Conservation (phyloP, 2,113 vertebrate genomes). For the Onychostoma macrolepis region DNA sequence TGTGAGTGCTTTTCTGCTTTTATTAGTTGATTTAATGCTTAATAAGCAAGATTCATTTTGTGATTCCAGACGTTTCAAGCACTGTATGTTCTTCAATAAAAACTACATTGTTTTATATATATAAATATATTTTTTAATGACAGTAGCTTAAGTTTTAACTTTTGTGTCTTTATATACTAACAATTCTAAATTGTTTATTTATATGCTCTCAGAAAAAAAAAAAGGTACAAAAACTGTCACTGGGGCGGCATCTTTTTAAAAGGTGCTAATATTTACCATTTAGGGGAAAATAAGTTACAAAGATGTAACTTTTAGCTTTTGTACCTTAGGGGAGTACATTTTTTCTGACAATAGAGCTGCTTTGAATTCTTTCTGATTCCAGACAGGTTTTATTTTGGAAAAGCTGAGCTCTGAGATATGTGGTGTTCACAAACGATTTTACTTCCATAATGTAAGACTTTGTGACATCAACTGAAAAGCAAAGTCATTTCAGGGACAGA, state of each 20-base stretch:
- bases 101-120: neutral
- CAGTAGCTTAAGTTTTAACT: no score
- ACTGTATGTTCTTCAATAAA: neutral
- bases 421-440: neutral
- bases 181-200: no score
- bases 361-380: neutral
- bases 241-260: no score
- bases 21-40: no score
- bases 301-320: neutral
- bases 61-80: neutral
- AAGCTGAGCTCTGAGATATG: neutral
- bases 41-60: neutral
- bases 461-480: neutral
- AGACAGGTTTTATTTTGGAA: neutral
- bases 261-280: neutral
- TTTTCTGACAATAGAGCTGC: neutral
- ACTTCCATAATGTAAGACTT: neutral
- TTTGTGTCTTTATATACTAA: no score
- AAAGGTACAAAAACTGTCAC: no score
- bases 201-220: no score
- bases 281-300: neutral
- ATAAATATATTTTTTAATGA: no score
- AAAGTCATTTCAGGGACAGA: neutral
- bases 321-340: no score
- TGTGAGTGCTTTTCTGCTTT: no score